phyloP scores from a whole-genome alignment of 2,113 vertebrate species.

The Microtus richardsoni region DNA sequence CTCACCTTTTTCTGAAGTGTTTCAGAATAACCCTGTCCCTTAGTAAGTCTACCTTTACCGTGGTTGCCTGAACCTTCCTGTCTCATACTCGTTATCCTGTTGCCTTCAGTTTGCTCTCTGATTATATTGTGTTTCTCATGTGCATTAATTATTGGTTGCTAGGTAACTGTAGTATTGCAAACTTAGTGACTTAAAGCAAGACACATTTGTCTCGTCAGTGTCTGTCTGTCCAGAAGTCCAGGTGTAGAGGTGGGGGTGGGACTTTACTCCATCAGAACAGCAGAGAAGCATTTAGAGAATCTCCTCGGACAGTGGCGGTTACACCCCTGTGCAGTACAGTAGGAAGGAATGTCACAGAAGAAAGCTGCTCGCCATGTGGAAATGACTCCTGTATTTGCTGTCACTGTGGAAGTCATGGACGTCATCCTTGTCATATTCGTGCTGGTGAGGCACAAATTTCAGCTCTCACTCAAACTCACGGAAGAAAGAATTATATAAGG shows the following conservation, averaged over 20 bases:
- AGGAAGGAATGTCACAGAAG: background rate
- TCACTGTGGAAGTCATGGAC: background rate
- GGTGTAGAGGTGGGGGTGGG: background rate
- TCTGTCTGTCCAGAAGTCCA: background rate
- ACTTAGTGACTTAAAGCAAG: background rate
- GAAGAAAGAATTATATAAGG: background rate
- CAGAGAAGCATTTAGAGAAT: background rate
- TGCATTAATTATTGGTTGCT: constrained; percentile 54
- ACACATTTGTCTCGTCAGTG: background rate
- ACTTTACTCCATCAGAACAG: background rate
- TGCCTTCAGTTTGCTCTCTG: background rate
- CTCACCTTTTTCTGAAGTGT: constrained; percentile 42
- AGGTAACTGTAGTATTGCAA: constrained; percentile 43
- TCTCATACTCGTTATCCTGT: background rate
- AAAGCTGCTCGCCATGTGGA: background rate
- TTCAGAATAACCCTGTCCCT: constrained; percentile 21
- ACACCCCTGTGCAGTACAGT: background rate
- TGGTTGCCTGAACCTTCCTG: constrained; percentile 40
- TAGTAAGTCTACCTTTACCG: constrained; percentile 25
- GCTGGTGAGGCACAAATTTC: background rate
- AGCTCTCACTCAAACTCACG: background rate
- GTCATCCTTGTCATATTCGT: background rate
- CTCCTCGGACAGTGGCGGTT: background rate
- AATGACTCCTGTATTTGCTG: background rate
- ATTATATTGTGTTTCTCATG: constrained; percentile 45